A percentile compares a stretch with the other conserved stretches of the same genome.
Evolutionary conservation across 2,888 invertebrate genomes (phyloP).

Genomic region (Nycteola revayana): DNA sequence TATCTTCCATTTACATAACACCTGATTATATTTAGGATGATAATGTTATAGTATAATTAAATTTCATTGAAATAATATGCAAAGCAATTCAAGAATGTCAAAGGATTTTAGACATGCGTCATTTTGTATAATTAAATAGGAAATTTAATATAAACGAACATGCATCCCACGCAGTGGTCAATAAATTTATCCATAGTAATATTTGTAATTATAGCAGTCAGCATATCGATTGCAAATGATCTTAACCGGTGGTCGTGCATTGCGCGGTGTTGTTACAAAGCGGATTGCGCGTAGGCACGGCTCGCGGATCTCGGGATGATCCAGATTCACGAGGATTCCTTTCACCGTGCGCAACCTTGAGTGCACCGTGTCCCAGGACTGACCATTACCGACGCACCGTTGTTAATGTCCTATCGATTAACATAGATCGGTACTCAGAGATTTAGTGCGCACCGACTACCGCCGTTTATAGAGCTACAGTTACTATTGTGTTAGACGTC

Average conservation of each 20-base stretch:
- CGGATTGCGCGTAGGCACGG: constrained; percentile 15
- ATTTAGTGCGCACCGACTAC: constrained; percentile 55
- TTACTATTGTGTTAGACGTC: constrained; percentile 50
- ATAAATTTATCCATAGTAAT: constrained; percentile 10
- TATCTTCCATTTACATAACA: too few species aligned
- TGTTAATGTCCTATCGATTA: constrained; percentile 75
- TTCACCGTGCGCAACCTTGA: constrained; percentile 75
- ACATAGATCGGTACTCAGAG: constrained; percentile 68
- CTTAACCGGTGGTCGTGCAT: constrained; percentile 7
- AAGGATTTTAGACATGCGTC: not conserved
- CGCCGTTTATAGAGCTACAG: constrained; percentile 40
- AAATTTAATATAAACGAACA: constrained; percentile 10
- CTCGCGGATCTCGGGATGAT: constrained; percentile 62
- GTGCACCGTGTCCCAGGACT: constrained; percentile 53
- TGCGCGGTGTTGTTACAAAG: constrained; percentile 3
- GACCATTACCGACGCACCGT: constrained; percentile 70
- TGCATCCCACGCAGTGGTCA: constrained; percentile 5
- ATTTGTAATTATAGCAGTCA: constrained; percentile 5
- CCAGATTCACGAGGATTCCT: constrained; percentile 73
- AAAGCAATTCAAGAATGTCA: too few species aligned
- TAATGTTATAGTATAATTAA: too few species aligned
- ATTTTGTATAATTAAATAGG: constrained; percentile 8
- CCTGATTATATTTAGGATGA: too few species aligned
- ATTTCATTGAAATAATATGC: too few species aligned
- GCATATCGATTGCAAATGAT: constrained; percentile 11